Conservation (phyloP, 1,140 invertebrate genomes). For the Adelges cooleyi region DNA sequence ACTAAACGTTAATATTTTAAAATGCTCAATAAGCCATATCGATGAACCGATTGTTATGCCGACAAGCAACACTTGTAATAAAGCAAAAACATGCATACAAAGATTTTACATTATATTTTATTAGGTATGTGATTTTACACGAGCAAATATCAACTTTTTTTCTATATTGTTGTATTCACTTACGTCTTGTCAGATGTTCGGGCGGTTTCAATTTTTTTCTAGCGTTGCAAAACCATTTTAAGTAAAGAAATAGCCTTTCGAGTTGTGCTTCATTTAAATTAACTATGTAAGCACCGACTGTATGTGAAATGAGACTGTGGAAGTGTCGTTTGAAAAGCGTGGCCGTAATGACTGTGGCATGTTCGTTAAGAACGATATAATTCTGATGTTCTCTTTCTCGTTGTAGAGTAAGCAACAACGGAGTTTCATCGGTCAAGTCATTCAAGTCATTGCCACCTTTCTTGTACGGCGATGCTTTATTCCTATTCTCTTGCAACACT, state of each 20-base stretch:
- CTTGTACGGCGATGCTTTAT: background rate
- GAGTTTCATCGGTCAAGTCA: constrained; percentile 11
- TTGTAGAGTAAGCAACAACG: constrained; percentile 1
- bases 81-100: no score
- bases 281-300: background rate
- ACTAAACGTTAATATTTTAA: no score
- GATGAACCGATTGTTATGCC: no score
- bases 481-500: background rate
- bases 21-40: no score
- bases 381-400: constrained; percentile 4
- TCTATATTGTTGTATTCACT: no score
- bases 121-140: no score
- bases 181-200: background rate
- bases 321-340: constrained; percentile 2
- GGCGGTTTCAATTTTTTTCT: constrained; percentile 3
- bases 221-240: background rate
- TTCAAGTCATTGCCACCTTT: background rate
- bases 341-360: background rate
- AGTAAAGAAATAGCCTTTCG: background rate
- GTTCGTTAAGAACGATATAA: background rate
- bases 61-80: no score
- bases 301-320: background rate
- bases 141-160: no score
- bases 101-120: no score
- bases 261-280: background rate